These are phyloP conservation scores for Harpegnathos saltator DNA, from an alignment of 1,140 invertebrate genomes.

Conservation along the genomic window DNA sequence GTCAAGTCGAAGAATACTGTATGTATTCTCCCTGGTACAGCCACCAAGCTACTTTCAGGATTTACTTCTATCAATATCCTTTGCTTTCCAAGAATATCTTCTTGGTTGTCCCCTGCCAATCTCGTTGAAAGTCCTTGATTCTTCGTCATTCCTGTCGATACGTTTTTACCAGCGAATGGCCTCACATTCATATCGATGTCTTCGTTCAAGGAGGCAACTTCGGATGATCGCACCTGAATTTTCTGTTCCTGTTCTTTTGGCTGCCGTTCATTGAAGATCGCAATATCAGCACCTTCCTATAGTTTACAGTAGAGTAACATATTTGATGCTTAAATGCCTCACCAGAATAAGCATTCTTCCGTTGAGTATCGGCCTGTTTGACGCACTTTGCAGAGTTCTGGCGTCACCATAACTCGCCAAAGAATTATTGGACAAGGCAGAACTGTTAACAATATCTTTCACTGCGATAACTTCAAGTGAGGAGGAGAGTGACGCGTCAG, in stretches of 20 bases:
- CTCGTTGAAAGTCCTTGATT: constrained; percentile 50
- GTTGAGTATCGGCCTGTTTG: background rate
- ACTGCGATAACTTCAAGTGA: background rate
- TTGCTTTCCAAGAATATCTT: constrained; percentile 47
- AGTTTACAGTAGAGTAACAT: background rate
- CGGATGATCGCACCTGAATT: constrained; percentile 36
- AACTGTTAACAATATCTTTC: constrained; percentile 15
- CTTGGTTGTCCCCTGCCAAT: background rate
- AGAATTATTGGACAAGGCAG: background rate
- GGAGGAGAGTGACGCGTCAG: background rate
- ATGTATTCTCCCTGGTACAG: constrained; percentile 66
- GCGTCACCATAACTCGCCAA: constrained; percentile 19
- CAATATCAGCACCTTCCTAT: background rate
- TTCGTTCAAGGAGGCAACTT: constrained; percentile 27
- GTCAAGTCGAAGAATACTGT: constrained; percentile 75
- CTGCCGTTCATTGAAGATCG: background rate
- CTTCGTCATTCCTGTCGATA: constrained; percentile 33
- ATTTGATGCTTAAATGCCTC: background rate
- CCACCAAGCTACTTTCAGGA: constrained; percentile 72
- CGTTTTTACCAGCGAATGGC: background rate
- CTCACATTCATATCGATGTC: constrained; percentile 1
- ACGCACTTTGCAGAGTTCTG: background rate
- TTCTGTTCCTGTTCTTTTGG: constrained; percentile 18
- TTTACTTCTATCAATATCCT: constrained; percentile 75
- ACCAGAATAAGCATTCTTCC: background rate